Conservation (phyloP, 2,888 invertebrate species). For the Dendrolimus pini region DNA sequence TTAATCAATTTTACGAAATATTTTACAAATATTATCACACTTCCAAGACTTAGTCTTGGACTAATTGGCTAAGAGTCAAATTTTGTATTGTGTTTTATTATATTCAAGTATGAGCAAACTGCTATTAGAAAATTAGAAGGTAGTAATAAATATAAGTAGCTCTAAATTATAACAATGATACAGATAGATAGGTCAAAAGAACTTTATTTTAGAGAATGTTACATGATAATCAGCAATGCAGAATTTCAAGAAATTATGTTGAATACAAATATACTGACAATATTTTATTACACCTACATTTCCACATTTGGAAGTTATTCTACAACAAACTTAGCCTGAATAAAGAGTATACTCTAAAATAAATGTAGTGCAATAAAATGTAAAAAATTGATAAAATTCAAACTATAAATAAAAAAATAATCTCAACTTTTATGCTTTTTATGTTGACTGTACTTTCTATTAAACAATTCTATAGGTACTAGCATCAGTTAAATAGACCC, state of each 20-base stretch:
- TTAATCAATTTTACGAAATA: too few relatives aligned
- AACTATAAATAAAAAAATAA: constrained; percentile 48
- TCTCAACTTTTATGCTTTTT: constrained; percentile 44
- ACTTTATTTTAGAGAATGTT: constrained; percentile 76
- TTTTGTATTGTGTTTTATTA: too few relatives aligned
- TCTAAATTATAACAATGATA: constrained; percentile 17
- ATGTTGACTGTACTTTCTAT: constrained; percentile 37
- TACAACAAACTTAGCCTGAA: constrained; percentile 61
- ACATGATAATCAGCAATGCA: constrained; percentile 76
- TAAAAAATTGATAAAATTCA: constrained; percentile 17
- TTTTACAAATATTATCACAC: too few relatives aligned
- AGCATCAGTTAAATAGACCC: constrained; percentile 40
- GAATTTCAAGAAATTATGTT: constrained; percentile 69
- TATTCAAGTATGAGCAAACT: too few relatives aligned
- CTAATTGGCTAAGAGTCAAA: too few relatives aligned
- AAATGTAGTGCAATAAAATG: constrained; percentile 50
- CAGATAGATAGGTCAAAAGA: constrained; percentile 65
- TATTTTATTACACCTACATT: constrained; percentile 65
- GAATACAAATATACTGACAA: constrained; percentile 69
- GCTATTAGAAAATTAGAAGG: too few relatives aligned
- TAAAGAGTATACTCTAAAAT: constrained; percentile 51
- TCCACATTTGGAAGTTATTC: constrained; percentile 63
- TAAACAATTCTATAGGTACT: constrained; percentile 39
- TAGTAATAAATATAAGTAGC: too few relatives aligned
- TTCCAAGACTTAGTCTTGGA: too few relatives aligned